Evolutionary conservation across 2,888 invertebrate species (phyloP), one percentile per base, ranked within the genome.

Genomic region (Endomychus coccineus): DNA sequence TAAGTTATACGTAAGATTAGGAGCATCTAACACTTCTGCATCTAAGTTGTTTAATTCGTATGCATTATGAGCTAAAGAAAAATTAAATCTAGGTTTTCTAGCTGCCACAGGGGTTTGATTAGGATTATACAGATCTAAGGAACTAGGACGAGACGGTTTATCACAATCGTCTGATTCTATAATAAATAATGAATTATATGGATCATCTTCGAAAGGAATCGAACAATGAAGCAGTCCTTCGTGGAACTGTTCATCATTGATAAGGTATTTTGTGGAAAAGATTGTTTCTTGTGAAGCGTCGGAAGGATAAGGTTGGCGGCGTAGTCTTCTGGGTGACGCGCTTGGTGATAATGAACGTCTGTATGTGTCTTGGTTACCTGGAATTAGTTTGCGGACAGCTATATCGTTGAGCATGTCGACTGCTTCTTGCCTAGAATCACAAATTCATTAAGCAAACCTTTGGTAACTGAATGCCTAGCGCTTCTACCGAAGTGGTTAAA

Each of bases 331-430:
- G 1, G 80, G 79, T 0, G 80, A 80, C 39, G 75, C 70, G 48
- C 74, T 74, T 2, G 80, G 78, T 1, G 76, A 76, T 12, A 71
- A 66, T 6, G 74, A 68, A 54, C 59, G 47, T 56, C 62, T 37
- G 61, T 60, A 52, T 58, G 57, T 52, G 57, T 62, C 59, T 33
- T 56, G 56, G 43, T 68, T 66, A 50, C 77, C 76, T 3, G 81
- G 80, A 5, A 80, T 77, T 45, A 83, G 71, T 48, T 85, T 80
- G 24, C 83, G 73, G 21, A 82, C 80, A 2, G 86, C 84, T 51
- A 87, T 69, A 64, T 87, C 87, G 59, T 81, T 83, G 31, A 88
- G 68, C 82, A 87, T 83, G 51, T 87, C 85, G 39, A 85, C 78
- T 36, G 88, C 88, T 71, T 88, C 87, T 68, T 85, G 78, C 60